Conservation (phyloP, 2,797 vertebrate species). For the Phataginus tetradactyla region DNA sequence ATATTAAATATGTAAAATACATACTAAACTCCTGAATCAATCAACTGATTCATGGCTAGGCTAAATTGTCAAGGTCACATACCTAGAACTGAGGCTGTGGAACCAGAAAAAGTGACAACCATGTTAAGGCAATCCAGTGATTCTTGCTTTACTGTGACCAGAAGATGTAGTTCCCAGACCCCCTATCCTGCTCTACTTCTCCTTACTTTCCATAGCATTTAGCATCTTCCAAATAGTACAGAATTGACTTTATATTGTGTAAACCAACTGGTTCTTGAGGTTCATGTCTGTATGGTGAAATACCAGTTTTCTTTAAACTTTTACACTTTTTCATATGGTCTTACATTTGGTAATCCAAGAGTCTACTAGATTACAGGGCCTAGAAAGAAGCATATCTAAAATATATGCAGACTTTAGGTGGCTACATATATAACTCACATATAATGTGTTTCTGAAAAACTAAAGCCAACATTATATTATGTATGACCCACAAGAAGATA, state of each 20-base stretch:
- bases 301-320: not conserved
- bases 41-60: not conserved
- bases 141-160: not conserved
- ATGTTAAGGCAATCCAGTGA: not conserved
- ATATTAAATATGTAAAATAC: slow-evolving; percentile 55
- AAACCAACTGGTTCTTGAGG: not conserved
- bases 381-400: not conserved
- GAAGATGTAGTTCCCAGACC: not conserved
- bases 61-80: not conserved
- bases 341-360: not conserved
- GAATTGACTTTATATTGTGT: not conserved
- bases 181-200: not conserved
- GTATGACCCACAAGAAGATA: not conserved
- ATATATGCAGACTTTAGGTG: not conserved
- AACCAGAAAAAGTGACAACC: not conserved
- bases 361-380: not conserved
- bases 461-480: not conserved
- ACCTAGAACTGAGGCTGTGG: not conserved
- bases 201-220: not conserved
- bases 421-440: not conserved
- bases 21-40: slow-evolving; percentile 63
- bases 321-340: not conserved
- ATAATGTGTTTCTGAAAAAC: not conserved
- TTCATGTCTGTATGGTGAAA: not conserved
- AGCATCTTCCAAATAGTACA: not conserved